Conservation (phyloP, 2,797 vertebrate genomes). For the Sarcoramphus papa region DNA sequence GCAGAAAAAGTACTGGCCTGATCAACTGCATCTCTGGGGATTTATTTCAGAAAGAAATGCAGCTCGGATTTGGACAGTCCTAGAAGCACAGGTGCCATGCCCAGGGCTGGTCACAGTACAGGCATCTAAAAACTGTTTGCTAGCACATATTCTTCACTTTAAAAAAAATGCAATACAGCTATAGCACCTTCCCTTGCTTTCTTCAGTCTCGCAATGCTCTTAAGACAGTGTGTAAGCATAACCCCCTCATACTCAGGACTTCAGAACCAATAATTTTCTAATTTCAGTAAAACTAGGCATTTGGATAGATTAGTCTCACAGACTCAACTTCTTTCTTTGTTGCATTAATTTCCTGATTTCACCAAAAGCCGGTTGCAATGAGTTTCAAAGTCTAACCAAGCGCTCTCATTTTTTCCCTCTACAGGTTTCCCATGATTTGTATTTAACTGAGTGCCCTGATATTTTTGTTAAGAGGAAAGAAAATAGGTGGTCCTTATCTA, state of each 20-base stretch:
- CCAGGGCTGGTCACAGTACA: background rate
- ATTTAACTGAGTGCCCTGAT: background rate
- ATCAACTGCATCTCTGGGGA: background rate
- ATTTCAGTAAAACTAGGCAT: background rate
- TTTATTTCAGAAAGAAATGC: background rate
- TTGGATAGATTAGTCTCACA: background rate
- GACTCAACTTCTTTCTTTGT: background rate
- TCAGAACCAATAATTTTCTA: background rate
- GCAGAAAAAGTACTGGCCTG: background rate
- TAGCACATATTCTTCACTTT: background rate
- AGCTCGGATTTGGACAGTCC: background rate
- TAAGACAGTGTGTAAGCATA: background rate
- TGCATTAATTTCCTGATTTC: background rate
- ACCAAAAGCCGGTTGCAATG: background rate
- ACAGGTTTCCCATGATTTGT: background rate
- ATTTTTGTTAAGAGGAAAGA: background rate
- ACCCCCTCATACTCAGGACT: background rate
- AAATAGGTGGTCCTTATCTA: background rate
- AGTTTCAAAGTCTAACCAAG: background rate
- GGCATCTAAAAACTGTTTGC: background rate
- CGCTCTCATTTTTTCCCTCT: background rate
- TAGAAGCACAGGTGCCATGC: background rate
- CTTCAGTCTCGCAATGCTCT: background rate
- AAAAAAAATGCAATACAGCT: background rate
- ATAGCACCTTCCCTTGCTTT: background rate